phyloP scores from a whole-genome alignment of 2,797 vertebrate species.

The Silurus aristotelis region DNA sequence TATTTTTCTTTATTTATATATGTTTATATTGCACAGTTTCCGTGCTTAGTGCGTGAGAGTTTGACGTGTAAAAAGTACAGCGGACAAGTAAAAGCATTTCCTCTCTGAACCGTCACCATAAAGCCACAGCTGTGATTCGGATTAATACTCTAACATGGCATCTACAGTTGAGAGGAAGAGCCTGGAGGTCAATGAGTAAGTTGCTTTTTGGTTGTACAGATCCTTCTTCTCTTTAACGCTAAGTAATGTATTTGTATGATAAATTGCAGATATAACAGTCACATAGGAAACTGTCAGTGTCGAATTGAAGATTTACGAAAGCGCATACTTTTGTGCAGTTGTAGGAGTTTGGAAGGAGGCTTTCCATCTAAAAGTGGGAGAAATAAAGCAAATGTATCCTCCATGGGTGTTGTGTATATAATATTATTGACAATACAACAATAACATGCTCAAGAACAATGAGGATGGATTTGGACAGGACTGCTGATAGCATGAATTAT shows the following conservation, averaged over 20 bases:
- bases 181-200: constrained; percentile 93
- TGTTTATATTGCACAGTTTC: neutral
- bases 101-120: neutral
- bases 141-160: constrained; percentile 77
- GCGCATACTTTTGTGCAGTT: no score
- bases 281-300: no score
- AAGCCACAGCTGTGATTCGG: neutral
- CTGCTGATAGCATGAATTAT: no score
- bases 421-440: no score
- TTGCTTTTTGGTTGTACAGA: constrained; percentile 50
- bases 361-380: no score
- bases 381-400: no score
- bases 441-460: no score
- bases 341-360: no score
- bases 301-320: no score
- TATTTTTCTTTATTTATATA: neutral
- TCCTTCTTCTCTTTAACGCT: neutral
- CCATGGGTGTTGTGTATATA: no score
- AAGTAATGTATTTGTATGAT: neutral
- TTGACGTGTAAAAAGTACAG: neutral
- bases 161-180: constrained; percentile 95
- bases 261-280: neutral
- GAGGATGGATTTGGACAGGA: no score
- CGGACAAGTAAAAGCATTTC: neutral
- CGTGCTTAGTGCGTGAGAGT: neutral